phyloP scores from a whole-genome alignment of 1,140 invertebrate genomes.

The Bombus affinis region DNA sequence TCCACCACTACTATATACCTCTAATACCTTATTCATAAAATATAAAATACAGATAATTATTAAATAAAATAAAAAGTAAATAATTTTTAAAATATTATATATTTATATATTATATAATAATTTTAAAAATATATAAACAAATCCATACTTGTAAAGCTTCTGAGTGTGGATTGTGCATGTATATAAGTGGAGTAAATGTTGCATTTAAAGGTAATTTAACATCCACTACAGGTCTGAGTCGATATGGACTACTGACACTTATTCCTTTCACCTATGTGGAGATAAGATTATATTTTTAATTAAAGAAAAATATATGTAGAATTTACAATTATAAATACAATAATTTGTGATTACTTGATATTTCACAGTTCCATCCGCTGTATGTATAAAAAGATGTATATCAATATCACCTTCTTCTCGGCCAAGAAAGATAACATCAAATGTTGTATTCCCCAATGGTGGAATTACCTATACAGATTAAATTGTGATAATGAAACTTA shows the following conservation, averaged over 20 bases:
- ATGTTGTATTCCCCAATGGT: constrained; percentile 95
- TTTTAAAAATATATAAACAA: constrained; percentile 18
- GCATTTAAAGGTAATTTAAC: constrained; percentile 96
- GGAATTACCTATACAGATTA: constrained; percentile 88
- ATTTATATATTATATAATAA: too few relatives aligned
- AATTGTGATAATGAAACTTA: background rate
- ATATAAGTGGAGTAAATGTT: constrained; percentile 94
- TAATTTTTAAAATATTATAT: background rate
- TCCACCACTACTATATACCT: constrained; percentile 95
- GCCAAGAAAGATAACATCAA: constrained; percentile 97
- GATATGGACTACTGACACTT: constrained; percentile 93
- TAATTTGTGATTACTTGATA: constrained; percentile 85
- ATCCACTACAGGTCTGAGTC: constrained; percentile 93
- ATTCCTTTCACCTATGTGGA: constrained; percentile 88
- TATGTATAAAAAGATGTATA: constrained; percentile 95
- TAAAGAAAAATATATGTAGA: constrained; percentile 52
- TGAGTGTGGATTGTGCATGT: constrained; percentile 96
- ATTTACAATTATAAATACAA: constrained; percentile 16
- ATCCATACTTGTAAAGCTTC: constrained; percentile 90
- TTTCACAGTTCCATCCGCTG: constrained; percentile 93
- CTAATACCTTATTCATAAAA: constrained; percentile 86
- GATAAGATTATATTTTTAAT: constrained; percentile 41
- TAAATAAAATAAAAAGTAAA: background rate
- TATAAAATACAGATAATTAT: constrained; percentile 10
- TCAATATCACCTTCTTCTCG: constrained; percentile 93